A percentile compares a stretch with the other conserved stretches of the same genome.
Conservation (phyloP, 2,888 invertebrate genomes). For the Lathronympha strigana region DNA sequence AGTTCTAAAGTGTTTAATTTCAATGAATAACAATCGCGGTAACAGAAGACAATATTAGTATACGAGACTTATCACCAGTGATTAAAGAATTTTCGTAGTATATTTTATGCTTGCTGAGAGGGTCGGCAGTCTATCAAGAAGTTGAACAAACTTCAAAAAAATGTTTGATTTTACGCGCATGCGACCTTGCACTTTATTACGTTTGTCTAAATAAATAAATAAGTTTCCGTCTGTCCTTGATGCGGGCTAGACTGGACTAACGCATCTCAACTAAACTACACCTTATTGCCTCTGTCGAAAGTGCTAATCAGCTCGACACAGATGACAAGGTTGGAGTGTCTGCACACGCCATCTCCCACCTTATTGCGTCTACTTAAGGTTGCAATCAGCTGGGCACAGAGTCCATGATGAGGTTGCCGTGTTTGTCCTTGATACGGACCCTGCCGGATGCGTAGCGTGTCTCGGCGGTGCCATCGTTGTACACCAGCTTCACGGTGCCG, state of each 20-base stretch:
- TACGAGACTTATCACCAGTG: too few relatives aligned
- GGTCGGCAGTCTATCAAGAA: too few relatives aligned
- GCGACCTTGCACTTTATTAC: background rate
- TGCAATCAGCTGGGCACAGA: slow-evolving; percentile 63
- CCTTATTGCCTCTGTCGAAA: background rate
- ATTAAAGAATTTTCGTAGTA: too few relatives aligned
- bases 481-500: slow-evolving; percentile 95
- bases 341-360: background rate
- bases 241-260: background rate
- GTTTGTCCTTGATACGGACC: slow-evolving; percentile 92
- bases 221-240: background rate
- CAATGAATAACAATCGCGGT: too few relatives aligned
- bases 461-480: slow-evolving; percentile 94
- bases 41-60: too few relatives aligned
- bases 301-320: background rate
- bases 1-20: too few relatives aligned
- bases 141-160: too few relatives aligned
- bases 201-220: background rate
- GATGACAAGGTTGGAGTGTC: background rate
- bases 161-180: too few relatives aligned
- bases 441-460: slow-evolving; percentile 96
- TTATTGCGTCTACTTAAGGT: background rate
- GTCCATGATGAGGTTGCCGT: slow-evolving; percentile 93
- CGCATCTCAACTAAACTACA: background rate
- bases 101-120: too few relatives aligned